Conservation (phyloP, 1,140 invertebrate species). For the Aculops lycopersici region DNA sequence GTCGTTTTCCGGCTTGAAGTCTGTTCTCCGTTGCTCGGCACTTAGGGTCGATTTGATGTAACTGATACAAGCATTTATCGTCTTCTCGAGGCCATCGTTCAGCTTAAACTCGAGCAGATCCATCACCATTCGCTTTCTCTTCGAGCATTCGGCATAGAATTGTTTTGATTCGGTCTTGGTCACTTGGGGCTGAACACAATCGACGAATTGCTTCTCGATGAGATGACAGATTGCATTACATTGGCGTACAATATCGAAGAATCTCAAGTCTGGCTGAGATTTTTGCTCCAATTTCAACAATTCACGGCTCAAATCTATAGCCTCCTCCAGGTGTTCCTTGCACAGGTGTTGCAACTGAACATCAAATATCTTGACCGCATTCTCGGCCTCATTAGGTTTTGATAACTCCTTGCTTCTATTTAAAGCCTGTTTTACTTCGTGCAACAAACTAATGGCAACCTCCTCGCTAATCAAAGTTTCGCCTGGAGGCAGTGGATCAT, state of each 20-base stretch:
- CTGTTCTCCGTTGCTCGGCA: slow-evolving; percentile 72
- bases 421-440: slow-evolving; percentile 65
- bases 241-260: slow-evolving; percentile 72
- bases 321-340: slow-evolving; percentile 78
- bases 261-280: slow-evolving; percentile 47
- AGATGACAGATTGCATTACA: slow-evolving; percentile 83
- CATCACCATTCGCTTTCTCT: slow-evolving; percentile 48
- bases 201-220: slow-evolving; percentile 70
- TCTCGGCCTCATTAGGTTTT: slow-evolving; percentile 35
- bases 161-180: slow-evolving; percentile 56
- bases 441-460: slow-evolving; percentile 63
- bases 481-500: slow-evolving; percentile 17
- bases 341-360: slow-evolving; percentile 52
- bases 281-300: slow-evolving; percentile 48
- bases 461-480: slow-evolving; percentile 91
- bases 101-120: slow-evolving; percentile 69
- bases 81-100: slow-evolving; percentile 52
- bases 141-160: slow-evolving; percentile 50
- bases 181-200: slow-evolving; percentile 55
- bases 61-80: slow-evolving; percentile 48
- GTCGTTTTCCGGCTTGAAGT: slow-evolving; percentile 64
- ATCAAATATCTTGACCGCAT: slow-evolving; percentile 53
- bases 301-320: slow-evolving; percentile 62
- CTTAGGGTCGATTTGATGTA: slow-evolving; percentile 70
- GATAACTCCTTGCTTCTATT: slow-evolving; percentile 58